A percentile compares a stretch with the other conserved stretches of the same genome.
Conservation (phyloP, 2,113 vertebrate species). For the Macquaria australasica region DNA sequence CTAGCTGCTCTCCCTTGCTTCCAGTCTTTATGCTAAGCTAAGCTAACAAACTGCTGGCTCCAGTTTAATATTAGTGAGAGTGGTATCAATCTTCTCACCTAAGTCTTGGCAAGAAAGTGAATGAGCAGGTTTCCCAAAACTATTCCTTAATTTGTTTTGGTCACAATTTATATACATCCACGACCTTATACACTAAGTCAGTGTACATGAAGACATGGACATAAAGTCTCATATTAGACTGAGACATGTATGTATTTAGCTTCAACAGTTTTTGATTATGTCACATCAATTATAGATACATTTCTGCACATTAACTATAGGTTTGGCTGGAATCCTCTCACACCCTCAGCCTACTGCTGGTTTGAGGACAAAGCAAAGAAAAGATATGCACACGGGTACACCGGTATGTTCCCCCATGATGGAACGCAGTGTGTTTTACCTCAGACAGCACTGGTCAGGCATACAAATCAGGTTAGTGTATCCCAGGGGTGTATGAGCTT, state of each 20-base stretch:
- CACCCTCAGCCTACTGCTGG: background rate
- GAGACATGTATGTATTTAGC: background rate
- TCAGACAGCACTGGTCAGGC: slow-evolving; percentile 40
- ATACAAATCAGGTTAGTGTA: slow-evolving; percentile 67
- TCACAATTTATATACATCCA: background rate
- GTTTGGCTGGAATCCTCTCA: background rate
- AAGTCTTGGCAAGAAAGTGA: background rate
- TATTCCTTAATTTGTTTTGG: background rate
- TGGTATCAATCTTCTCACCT: background rate
- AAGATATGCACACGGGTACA: slow-evolving; percentile 15
- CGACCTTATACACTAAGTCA: too few relatives aligned
- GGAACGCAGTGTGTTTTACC: slow-evolving; percentile 51
- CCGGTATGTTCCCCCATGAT: slow-evolving; percentile 11
- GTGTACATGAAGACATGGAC: background rate
- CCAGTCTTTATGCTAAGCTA: background rate
- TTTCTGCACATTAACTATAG: background rate
- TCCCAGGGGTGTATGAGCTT: slow-evolving; percentile 54
- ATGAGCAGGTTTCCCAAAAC: background rate
- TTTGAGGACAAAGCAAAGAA: slow-evolving; percentile 19
- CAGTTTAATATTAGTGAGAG: background rate
- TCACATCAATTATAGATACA: background rate
- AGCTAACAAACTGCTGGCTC: background rate
- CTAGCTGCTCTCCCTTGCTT: background rate
- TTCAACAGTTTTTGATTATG: background rate
- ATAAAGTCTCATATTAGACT: background rate